Evolutionary conservation across 1,140 invertebrate genomes (phyloP), one percentile per base, ranked within the genome.

Genomic region (Trichonephila clavipes): DNA sequence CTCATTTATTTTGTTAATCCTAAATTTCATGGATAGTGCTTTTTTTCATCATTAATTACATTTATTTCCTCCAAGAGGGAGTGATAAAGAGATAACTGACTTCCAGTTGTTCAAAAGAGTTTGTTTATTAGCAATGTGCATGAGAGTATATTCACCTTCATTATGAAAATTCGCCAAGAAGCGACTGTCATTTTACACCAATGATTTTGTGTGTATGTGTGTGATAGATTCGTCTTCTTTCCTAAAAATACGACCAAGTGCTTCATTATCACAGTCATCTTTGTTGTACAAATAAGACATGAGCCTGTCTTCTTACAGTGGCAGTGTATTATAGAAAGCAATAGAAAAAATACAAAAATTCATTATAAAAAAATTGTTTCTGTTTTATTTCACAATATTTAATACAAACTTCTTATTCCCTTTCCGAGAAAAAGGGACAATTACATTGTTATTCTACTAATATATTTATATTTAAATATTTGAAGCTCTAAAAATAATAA

Each of bases 261-360:
- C 92, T 93, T 93, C 92, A 93, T 93, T 72, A 77, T 93, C 92
- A 93, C 92, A 88, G 69, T 93, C 92, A 93, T 93, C 92, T 93
- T 93, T 93, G 92, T 93, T 93, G 92, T 93, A 93, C 72, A 93
- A 93, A 93, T 92, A 90, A 93, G 86, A 93, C 64, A 88, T 58
- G 83, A 88, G 61, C 81, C 81, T 86, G 82, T 83, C 89, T 90
- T 83, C 90, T 92, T 88, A 93, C 58, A 88, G 83, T 88, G 92
- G 69, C 92, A 93, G 66, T 93, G 92, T 93, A 88, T 88, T 93
- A 93, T 88, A 93, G 92, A 93, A 40, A 93, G 92, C 85, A 93
- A 88, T 93, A 93, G 92, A 69, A 90, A 59, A 91, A 92, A 92
- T 92, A 92, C 90, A 93, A 64, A 93, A 88, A 93, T 93, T 93